Base-by-base conservation (phyloP, 2,797 vertebrate genomes). In the Phoxinus dragarum region DNA sequence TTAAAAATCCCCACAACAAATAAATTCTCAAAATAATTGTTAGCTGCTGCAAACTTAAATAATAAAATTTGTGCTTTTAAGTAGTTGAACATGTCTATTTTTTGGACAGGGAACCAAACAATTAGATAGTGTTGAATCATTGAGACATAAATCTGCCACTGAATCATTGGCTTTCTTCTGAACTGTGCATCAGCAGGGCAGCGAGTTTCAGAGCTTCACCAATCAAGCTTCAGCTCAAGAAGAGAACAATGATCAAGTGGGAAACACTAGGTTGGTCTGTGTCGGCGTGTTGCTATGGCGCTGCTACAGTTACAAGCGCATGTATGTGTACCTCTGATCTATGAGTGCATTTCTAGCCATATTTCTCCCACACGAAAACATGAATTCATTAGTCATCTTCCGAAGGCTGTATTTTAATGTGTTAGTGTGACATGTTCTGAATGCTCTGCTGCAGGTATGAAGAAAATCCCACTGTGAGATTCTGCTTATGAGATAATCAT, bases 241-340 rank as follows among this genome's bases (percentile, higher is more conserved):
- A 44, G 38, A 78, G 38, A 71, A 78, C 66, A 71, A 78, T 59
- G 40, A 84, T 79, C 56, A 72, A 73, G 84, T 79, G 56, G 69
- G 59, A 80, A 80, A 85, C 42, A 72, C 27, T 74, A 54, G 76
- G 69, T 17, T 54, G 34, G 42, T 38, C 54, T 21, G 69, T 47
- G 84, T 73, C 77, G 77, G 84, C 19, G 42, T 80, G 84, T 80
- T 85, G 42, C 84, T 69, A 85, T 80, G 77, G 68, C 21, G n/a
- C 16, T 27, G 56, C 68, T 31, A 49, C 56, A 74, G 73, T 85
- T 80, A 66, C 68, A 80, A 74, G 77, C 2, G 1, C 54, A 64
- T 73, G 40, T 73, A 42, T 67, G 56, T 72, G 68, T 40, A 66
- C 40, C 68, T 74, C 36, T 80, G 68, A 80, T 85, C 84, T 52